Conservation (phyloP, 1,140 invertebrate genomes). For the Drosophila pseudoananassae region DNA sequence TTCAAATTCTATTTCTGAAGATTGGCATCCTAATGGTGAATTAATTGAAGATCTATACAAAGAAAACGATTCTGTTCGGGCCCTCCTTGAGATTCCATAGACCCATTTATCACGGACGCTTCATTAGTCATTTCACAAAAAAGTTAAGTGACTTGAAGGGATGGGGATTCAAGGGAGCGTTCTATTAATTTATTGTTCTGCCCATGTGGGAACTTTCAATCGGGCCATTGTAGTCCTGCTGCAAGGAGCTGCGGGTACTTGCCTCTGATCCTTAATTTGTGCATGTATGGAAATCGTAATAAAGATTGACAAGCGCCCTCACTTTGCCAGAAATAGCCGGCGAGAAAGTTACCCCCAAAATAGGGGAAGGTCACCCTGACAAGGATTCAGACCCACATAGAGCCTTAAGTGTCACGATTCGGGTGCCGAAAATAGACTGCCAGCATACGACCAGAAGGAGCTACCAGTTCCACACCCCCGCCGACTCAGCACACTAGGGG, state of each 20-base stretch:
- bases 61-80: background rate
- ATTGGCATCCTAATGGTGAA: slow-evolving; percentile 37
- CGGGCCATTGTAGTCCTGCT: slow-evolving; percentile 51
- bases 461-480: slow-evolving; percentile 50
- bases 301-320: slow-evolving; percentile 64
- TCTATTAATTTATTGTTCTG: slow-evolving; percentile 35
- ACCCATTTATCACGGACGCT: slow-evolving; percentile 53
- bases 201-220: slow-evolving; percentile 56
- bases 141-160: slow-evolving; percentile 28
- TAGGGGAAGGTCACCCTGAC: slow-evolving; percentile 16
- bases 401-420: slow-evolving; percentile 41
- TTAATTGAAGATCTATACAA: slow-evolving; percentile 30
- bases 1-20: slow-evolving; percentile 13
- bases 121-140: slow-evolving; percentile 37
- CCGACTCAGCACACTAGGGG: slow-evolving; percentile 4
- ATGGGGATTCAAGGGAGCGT: too few species aligned
- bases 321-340: slow-evolving; percentile 55
- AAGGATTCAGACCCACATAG: slow-evolving; percentile 56
- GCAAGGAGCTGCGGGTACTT: slow-evolving; percentile 62
- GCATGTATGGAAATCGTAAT: slow-evolving; percentile 43
- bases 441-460: slow-evolving; percentile 65
- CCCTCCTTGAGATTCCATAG: background rate
- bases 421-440: slow-evolving; percentile 56
- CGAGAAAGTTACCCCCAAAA: slow-evolving; percentile 33
- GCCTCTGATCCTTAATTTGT: background rate